Evolutionary conservation across 2,797 vertebrate species (phyloP).

Genomic region (Rhinoraja longicauda): DNA sequence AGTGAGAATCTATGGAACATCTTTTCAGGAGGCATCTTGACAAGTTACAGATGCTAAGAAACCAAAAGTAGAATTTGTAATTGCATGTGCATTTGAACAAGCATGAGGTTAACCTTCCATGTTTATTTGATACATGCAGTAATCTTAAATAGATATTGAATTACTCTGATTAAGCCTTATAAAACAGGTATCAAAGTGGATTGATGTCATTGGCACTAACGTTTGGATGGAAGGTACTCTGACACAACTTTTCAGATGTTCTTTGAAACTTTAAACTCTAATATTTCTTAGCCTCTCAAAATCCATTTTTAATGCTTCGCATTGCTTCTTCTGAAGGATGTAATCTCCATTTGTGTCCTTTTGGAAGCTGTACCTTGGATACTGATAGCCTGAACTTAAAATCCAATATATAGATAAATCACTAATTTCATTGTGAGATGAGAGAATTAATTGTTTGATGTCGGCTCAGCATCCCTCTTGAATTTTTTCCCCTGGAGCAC

Average conservation of each 20-base stretch:
- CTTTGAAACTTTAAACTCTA: neutral
- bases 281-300: neutral
- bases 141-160: constrained; percentile 24
- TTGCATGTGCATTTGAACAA: neutral
- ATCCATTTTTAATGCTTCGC: neutral
- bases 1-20: neutral
- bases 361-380: neutral
- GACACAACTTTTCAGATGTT: neutral
- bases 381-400: neutral
- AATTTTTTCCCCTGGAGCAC: neutral
- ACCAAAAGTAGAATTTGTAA: neutral
- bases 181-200: constrained; percentile 15
- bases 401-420: neutral
- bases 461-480: neutral
- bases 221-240: neutral
- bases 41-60: neutral
- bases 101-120: neutral
- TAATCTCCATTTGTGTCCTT: neutral
- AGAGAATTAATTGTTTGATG: neutral
- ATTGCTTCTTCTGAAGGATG: neutral
- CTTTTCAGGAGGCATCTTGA: neutral
- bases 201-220: neutral
- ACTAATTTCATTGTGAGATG: neutral
- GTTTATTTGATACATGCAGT: constrained; percentile 31
- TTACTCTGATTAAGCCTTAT: constrained; percentile 21